A percentile compares a stretch with the other conserved stretches of the same genome.
Conservation (phyloP, 2,797 vertebrate species). For the Sarcophilus harrisii region DNA sequence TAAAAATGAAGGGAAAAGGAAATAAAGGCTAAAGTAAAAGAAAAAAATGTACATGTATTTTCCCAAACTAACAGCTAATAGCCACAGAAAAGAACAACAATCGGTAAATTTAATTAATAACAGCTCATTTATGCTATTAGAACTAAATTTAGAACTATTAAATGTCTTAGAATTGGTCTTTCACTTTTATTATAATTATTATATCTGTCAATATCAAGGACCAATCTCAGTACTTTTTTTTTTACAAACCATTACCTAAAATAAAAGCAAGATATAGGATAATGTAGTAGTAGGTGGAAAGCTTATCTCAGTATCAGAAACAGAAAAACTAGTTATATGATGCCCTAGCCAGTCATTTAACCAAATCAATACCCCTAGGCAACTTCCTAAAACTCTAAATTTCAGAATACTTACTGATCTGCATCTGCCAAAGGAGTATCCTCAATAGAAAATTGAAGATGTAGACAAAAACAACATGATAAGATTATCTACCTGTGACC, state of each 20-base stretch:
- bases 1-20: not conserved
- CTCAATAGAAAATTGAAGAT: not conserved
- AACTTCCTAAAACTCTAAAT: not conserved
- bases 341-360: not conserved
- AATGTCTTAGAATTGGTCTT: not conserved
- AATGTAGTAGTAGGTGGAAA: not conserved
- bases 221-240: not conserved
- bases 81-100: not conserved
- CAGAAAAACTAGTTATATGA: not conserved
- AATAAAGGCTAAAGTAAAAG: not conserved
- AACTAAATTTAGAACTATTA: not conserved
- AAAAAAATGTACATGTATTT: not conserved
- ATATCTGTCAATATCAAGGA: not conserved
- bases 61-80: not conserved
- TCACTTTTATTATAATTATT: not conserved
- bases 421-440: not conserved
- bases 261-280: not conserved
- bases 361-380: not conserved
- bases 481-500: not conserved
- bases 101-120: not conserved
- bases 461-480: not conserved
- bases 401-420: not conserved
- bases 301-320: not conserved
- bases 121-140: not conserved
- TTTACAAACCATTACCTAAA: not conserved